Conservation (phyloP, 2,797 vertebrate genomes). For the Glossophaga mutica region DNA sequence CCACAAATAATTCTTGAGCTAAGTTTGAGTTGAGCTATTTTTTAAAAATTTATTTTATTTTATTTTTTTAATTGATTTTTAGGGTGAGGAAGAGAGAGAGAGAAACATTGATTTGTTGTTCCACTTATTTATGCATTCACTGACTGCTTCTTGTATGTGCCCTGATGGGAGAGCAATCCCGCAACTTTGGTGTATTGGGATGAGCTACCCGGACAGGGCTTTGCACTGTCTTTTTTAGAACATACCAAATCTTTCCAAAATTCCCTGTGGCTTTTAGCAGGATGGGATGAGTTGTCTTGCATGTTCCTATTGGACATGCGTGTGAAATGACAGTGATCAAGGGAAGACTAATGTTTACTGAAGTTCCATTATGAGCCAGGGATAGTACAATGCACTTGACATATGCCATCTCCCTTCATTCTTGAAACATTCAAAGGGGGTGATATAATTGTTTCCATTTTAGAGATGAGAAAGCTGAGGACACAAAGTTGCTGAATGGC, state of each 20-base stretch:
- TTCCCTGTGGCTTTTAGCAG: background rate
- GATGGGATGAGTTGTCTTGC: background rate
- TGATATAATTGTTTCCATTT: background rate
- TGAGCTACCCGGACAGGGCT: background rate
- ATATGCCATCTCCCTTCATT: background rate
- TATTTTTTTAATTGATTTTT: background rate
- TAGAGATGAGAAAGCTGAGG: background rate
- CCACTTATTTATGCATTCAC: background rate
- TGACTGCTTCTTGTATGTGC: background rate
- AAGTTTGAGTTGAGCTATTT: background rate
- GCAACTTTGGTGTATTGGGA: background rate
- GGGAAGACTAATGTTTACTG: background rate
- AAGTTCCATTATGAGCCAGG: background rate
- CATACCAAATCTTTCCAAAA: background rate
- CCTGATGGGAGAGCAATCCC: background rate
- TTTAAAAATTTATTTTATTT: background rate
- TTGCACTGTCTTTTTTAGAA: background rate
- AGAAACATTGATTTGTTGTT: background rate
- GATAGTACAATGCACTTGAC: background rate
- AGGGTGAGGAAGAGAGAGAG: too few relatives aligned
- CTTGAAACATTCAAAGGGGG: background rate
- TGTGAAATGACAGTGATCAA: background rate
- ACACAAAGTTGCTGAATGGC: background rate
- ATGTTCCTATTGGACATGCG: background rate
- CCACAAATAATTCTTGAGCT: background rate